Conservation (phyloP, 2,797 vertebrate genomes). For the Orientallactaga sibirica region DNA sequence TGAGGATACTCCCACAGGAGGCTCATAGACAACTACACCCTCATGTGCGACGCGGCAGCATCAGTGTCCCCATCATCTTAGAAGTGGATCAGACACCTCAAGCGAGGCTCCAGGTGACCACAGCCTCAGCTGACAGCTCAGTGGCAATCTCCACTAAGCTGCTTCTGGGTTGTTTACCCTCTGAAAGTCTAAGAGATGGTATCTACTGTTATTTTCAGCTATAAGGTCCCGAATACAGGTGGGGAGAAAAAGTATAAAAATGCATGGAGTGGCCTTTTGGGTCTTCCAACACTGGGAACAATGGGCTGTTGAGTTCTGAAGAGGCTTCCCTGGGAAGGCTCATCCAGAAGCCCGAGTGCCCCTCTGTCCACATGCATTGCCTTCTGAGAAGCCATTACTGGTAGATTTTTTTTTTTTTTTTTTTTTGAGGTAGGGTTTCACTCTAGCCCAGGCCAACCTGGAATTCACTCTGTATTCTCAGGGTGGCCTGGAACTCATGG, state of each 20-base stretch:
- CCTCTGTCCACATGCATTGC: fast-evolving
- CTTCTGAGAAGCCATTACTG: not conserved
- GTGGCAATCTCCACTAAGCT: not conserved
- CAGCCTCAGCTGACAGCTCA: not conserved
- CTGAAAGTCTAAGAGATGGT: not conserved
- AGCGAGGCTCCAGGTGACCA: not conserved
- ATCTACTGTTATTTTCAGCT: not conserved
- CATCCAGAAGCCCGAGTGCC: not conserved
- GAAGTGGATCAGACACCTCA: not conserved
- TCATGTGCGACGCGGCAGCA: fast-evolving
- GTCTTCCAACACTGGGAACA: not conserved
- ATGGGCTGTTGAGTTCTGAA: not conserved
- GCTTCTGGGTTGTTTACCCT: not conserved
- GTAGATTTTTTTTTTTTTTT: too few relatives aligned
- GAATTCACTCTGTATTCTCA: too few relatives aligned
- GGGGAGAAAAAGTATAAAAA: not conserved
- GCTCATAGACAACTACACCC: not conserved
- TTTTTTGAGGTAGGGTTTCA: too few relatives aligned
- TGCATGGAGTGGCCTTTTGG: not conserved
- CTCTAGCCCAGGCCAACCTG: too few relatives aligned
- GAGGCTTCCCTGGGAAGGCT: not conserved
- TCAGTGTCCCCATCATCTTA: not conserved
- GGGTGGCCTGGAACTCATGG: too few relatives aligned
- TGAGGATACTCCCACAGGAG: not conserved
- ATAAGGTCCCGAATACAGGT: not conserved